Evolutionary conservation across 2,797 vertebrate genomes (phyloP).

Genomic region (Kryptolebias ocellatus): DNA sequence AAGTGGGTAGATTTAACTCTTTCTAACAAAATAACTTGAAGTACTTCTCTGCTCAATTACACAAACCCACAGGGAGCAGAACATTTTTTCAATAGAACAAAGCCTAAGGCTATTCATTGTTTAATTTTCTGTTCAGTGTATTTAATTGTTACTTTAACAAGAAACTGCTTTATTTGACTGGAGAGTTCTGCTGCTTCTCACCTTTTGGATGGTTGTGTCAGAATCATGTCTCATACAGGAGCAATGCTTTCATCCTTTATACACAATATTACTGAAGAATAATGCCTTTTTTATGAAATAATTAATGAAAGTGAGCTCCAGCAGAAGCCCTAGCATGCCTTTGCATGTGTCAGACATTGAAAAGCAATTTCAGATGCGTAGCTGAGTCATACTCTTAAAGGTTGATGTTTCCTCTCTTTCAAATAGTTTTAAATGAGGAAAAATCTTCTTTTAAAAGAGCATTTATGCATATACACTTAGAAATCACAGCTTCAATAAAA

Average conservation of each 20-base stretch:
- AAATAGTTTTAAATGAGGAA: background rate
- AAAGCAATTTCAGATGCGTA: slow-evolving; percentile 2
- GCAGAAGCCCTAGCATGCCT: background rate
- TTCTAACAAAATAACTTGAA: slow-evolving; percentile 9
- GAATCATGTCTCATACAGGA: background rate
- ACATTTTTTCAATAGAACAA: background rate
- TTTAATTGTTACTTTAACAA: background rate
- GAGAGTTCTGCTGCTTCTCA: background rate
- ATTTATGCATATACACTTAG: background rate
- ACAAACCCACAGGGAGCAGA: slow-evolving; percentile 7
- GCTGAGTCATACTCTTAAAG: slow-evolving; percentile 1
- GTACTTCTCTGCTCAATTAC: background rate
- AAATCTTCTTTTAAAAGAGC: background rate
- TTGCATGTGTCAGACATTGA: background rate
- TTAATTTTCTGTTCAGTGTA: slow-evolving; percentile 16
- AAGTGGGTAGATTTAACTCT: slow-evolving; percentile 11
- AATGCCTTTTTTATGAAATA: background rate
- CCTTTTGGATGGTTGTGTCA: background rate
- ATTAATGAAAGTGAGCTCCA: background rate
- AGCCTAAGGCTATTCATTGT: background rate
- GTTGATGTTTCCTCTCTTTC: slow-evolving; percentile 1
- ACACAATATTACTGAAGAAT: background rate
- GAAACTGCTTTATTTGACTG: slow-evolving; percentile 13
- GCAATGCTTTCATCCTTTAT: background rate
- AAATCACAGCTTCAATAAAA: background rate